Percentiles rank a stretch among this genome's conserved stretches.
These are phyloP conservation scores for Drosophila busckii DNA, from an alignment of 1,140 invertebrate species.

Conservation along the genomic window DNA sequence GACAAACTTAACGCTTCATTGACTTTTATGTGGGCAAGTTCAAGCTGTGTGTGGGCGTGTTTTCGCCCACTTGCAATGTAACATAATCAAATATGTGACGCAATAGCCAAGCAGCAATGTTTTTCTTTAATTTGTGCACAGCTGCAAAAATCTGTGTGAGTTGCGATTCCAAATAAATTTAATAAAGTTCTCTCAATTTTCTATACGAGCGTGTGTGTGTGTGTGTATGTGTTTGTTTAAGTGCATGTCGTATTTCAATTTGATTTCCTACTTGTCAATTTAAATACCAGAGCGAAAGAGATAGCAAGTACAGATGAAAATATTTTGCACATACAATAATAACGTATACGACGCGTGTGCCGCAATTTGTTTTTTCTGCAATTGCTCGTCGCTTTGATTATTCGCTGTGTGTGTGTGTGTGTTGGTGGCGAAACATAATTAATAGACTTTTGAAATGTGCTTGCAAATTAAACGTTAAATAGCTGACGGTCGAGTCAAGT, in stretches of 20 bases:
- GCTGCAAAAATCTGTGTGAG: too few species aligned
- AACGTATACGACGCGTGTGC: conserved; percentile 15
- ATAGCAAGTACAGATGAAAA: not conserved
- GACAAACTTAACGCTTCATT: conserved; percentile 7
- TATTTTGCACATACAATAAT: not conserved
- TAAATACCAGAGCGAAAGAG: not conserved
- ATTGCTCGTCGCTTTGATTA: too few species aligned
- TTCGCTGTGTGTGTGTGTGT: too few species aligned
- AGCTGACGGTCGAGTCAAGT: conserved; percentile 5
- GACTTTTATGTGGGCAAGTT: conserved; percentile 7
- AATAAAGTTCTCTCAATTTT: too few species aligned
- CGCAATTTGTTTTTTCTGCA: conserved; percentile 4
- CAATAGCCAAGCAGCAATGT: too few species aligned
- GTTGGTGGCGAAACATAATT: conserved; percentile 22
- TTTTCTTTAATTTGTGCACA: too few species aligned
- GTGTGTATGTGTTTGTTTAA: too few species aligned
- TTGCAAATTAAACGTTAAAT: conserved; percentile 48
- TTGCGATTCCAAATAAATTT: too few species aligned
- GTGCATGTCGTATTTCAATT: too few species aligned
- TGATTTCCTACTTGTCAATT: not conserved
- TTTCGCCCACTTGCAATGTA: conserved; percentile 7
- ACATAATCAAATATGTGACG: too few species aligned
- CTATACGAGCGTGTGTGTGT: too few species aligned
- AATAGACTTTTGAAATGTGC: conserved; percentile 25
- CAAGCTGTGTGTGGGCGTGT: not conserved